These are phyloP conservation scores for Arion vulgaris DNA, from an alignment of 1,140 invertebrate species.

Conservation along the genomic window DNA sequence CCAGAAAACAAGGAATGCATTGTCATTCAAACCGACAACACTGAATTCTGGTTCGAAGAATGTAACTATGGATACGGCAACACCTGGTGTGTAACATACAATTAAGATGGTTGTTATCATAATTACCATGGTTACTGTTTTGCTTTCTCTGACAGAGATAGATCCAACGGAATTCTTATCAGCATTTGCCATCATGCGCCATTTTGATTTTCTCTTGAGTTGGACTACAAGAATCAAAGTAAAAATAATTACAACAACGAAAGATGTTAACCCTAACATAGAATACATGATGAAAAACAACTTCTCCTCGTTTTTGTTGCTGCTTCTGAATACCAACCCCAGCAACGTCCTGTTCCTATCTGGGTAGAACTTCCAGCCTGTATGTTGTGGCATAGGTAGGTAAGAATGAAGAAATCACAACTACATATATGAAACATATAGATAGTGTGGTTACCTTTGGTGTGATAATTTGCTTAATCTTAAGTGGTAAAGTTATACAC, in stretches of 20 bases:
- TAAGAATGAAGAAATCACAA: not conserved
- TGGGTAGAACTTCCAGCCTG: not conserved
- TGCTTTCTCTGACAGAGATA: not conserved
- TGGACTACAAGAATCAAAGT: not conserved
- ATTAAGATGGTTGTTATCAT: not conserved
- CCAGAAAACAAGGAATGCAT: not conserved
- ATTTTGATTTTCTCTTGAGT: not conserved
- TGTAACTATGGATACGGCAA: not conserved
- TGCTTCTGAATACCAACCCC: not conserved
- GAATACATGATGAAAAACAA: not conserved
- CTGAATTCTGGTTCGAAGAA: not conserved
- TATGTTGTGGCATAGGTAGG: not conserved
- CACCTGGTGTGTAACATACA: not conserved
- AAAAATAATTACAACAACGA: not conserved
- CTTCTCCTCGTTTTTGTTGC: not conserved
- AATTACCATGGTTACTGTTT: not conserved
- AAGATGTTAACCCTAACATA: not conserved
- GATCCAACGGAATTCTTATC: not conserved
- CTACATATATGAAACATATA: not conserved
- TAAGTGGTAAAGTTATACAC: slow-evolving; percentile 13
- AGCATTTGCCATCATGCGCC: not conserved
- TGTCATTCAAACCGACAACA: not conserved
- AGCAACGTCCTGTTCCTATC: not conserved
- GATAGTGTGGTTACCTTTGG: not conserved
- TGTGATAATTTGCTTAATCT: not conserved